Evolutionary conservation across 2,888 invertebrate genomes (phyloP), one percentile per base, ranked within the genome.

Genomic region (Oscheius myriophilus): DNA sequence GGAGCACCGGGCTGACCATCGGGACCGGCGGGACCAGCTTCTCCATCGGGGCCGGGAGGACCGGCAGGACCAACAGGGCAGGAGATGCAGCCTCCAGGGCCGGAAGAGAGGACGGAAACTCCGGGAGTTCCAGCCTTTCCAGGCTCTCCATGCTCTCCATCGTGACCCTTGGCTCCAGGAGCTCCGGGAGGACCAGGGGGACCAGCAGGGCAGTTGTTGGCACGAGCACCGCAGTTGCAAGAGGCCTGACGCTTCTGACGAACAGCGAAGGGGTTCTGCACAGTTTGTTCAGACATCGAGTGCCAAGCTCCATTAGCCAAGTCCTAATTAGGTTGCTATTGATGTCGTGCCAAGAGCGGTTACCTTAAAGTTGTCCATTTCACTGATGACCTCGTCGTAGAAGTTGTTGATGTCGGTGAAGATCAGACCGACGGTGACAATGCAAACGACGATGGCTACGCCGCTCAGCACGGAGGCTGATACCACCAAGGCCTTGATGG

Each of bases 61-160:
- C 49, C 49, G 7, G 49, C 49, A 49, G 49, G 49, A 11, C 49
- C 49, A 49, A 18, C 49, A 49, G 49, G 49, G 23, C 49, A 49
- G 21, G 18, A 21, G 49, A 49, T 49, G 18, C 49, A 49, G 18
- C 21, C 49, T 18, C 49, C 49, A 49, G 49, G 49, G 1, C 49
- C 23, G 49, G 49, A 49, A 3, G 23, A 18, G 18, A 23, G 21
- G 18, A 49, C 49, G 9, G 49, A 21, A 11, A 21, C 49, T 16
- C 49, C 49, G 18, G 21, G 49, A 49, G 21, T 18, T 21, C 49
- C 49, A 3, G 16, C 21, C 49, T 18, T 18, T 21, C 49, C 49
- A 18, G 49, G 21, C 18, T 49, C 49, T 49, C 49, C 49, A 3
- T 18, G 49, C 11, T 49, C 21, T 18, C 49, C 49, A 18, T 49